Conservation (phyloP, 2,113 vertebrate species). For the Holacanthus passer region DNA sequence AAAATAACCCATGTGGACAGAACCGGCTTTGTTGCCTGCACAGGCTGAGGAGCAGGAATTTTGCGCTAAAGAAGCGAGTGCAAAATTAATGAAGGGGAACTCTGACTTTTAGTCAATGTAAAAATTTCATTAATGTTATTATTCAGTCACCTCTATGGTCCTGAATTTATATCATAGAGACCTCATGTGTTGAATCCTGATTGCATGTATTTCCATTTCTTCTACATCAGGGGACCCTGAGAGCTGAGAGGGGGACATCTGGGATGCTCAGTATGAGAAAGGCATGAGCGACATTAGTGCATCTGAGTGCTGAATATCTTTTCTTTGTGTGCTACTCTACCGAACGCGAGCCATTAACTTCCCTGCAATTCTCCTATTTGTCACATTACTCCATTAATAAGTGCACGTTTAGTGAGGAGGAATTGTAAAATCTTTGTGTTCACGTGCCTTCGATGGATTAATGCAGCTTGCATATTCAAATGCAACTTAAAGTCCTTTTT, state of each 20-base stretch:
- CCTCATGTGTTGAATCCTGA: slow-evolving; percentile 80
- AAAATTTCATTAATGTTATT: slow-evolving; percentile 84
- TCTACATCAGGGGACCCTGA: slow-evolving; percentile 58
- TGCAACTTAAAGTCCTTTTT: neutral
- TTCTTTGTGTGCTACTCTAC: slow-evolving; percentile 25
- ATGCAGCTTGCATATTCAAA: neutral
- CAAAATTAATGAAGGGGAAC: slow-evolving; percentile 82
- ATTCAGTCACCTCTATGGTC: slow-evolving; percentile 80
- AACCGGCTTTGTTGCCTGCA: slow-evolving; percentile 11
- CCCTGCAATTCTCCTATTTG: neutral
- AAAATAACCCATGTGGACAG: slow-evolving; percentile 35
- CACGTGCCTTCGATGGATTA: neutral
- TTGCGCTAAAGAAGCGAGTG: slow-evolving; percentile 57
- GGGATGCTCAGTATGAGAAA: slow-evolving; percentile 47
- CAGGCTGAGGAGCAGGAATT: slow-evolving; percentile 23
- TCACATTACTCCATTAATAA: neutral
- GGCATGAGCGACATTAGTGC: slow-evolving; percentile 43
- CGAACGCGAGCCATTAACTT: neutral
- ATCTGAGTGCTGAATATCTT: slow-evolving; percentile 31
- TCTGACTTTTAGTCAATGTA: slow-evolving; percentile 80
- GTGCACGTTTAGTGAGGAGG: neutral
- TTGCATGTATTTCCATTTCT: slow-evolving; percentile 75
- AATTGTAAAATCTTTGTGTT: neutral
- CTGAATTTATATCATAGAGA: slow-evolving; percentile 80
- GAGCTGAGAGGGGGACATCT: slow-evolving; percentile 34